These are phyloP conservation scores for Dasysyrphus albostriatus DNA, from an alignment of 2,888 invertebrate species.

Conservation along the genomic window DNA sequence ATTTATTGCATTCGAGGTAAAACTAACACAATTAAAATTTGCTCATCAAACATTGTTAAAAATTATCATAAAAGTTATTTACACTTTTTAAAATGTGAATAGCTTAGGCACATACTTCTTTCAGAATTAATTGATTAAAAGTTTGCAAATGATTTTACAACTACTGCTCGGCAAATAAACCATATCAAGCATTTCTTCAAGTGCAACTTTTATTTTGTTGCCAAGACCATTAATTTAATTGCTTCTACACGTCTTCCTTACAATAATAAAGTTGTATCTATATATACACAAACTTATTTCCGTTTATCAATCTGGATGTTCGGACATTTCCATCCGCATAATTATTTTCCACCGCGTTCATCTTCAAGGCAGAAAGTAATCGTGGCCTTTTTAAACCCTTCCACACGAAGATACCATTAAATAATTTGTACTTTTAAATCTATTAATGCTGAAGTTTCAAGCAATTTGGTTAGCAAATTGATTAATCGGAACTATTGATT, in stretches of 20 bases:
- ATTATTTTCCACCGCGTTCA: not conserved
- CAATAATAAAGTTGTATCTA: not conserved
- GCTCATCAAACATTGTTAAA: too few species aligned
- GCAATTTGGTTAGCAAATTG: slow-evolving; percentile 17
- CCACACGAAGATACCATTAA: not conserved
- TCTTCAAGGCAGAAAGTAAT: not conserved
- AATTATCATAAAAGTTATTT: too few species aligned
- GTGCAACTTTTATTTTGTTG: not conserved
- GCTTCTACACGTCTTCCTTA: not conserved
- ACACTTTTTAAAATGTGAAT: too few species aligned
- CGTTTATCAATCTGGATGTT: not conserved
- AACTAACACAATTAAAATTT: too few species aligned
- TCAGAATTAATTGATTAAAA: too few species aligned
- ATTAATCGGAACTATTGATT: slow-evolving; percentile 45
- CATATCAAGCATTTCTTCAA: too few species aligned
- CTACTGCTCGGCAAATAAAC: too few species aligned
- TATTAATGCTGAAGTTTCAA: not conserved
- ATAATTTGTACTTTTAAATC: not conserved
- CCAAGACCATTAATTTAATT: not conserved
- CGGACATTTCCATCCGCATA: not conserved
- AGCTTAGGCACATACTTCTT: too few species aligned
- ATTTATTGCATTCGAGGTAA: too few species aligned
- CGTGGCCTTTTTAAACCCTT: not conserved
- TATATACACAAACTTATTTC: not conserved
- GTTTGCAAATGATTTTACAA: too few species aligned